phyloP scores from a whole-genome alignment of 2,888 invertebrate species.

The Tribolium freemani region DNA sequence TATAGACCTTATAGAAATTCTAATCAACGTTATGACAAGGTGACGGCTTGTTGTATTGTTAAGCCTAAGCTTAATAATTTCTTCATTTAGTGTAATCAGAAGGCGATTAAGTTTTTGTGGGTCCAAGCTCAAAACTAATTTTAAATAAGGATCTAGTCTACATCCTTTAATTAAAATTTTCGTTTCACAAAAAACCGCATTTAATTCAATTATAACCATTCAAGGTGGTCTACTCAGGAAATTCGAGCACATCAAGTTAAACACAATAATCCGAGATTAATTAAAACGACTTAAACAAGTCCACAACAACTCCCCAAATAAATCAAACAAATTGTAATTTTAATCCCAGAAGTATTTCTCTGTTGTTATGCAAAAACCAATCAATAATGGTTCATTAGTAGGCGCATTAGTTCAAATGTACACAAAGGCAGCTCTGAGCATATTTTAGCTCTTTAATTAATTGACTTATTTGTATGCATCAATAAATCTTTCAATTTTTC shows the following conservation, averaged over 20 bases:
- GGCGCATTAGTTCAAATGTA: slow-evolving; percentile 14
- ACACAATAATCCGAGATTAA: slow-evolving; percentile 18
- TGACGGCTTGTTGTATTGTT: slow-evolving; percentile 25
- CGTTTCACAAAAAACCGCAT: slow-evolving; percentile 20
- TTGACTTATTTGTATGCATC: slow-evolving; percentile 26
- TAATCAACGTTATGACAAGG: slow-evolving; percentile 37
- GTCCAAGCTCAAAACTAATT: slow-evolving; percentile 25
- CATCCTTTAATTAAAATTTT: slow-evolving; percentile 35
- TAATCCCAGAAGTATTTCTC: slow-evolving; percentile 21
- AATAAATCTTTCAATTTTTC: slow-evolving; percentile 28
- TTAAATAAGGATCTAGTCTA: slow-evolving; percentile 14
- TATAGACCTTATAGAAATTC: slow-evolving; percentile 29
- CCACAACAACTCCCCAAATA: slow-evolving; percentile 4
- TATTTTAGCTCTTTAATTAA: slow-evolving; percentile 36
- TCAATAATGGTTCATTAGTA: slow-evolving; percentile 41
- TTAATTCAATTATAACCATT: slow-evolving; percentile 24
- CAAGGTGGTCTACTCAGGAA: slow-evolving; percentile 5
- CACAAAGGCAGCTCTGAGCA: slow-evolving; percentile 24
- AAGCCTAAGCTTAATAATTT: slow-evolving; percentile 32
- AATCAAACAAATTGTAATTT: slow-evolving; percentile 29
- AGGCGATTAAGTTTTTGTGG: slow-evolving; percentile 30
- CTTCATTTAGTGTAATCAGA: slow-evolving; percentile 39
- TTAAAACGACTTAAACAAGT: background rate
- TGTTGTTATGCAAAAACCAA: slow-evolving; percentile 14
- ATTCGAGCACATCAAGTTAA: background rate